Percentiles rank a stretch among this genome's conserved stretches.
Evolutionary conservation across 2,113 vertebrate species (phyloP).

Genomic region (Loxodonta africana): DNA sequence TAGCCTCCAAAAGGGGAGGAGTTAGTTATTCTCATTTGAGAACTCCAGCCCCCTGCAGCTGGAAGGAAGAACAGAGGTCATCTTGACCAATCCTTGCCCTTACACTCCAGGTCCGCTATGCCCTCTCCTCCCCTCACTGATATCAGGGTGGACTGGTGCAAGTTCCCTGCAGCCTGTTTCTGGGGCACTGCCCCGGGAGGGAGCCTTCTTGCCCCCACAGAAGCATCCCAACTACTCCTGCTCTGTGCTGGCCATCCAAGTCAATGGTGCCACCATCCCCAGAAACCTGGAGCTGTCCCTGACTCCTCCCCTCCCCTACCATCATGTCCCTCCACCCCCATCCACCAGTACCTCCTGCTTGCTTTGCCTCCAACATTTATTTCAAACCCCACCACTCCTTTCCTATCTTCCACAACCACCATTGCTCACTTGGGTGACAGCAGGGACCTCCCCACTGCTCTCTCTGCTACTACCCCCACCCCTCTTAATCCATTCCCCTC

Average conservation of each 20-base stretch:
- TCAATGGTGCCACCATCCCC: background rate
- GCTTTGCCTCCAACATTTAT: background rate
- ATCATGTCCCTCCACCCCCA: accelerated
- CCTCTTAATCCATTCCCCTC: background rate
- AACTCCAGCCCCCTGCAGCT: background rate
- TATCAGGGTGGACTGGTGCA: background rate
- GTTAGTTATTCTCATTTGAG: background rate
- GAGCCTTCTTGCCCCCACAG: no score
- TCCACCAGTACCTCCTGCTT: background rate
- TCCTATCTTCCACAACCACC: background rate
- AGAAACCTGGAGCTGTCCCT: background rate
- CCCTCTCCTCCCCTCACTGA: background rate
- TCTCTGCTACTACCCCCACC: background rate
- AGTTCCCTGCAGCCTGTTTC: background rate
- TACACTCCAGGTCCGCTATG: background rate
- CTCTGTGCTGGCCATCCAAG: background rate
- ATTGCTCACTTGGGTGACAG: background rate
- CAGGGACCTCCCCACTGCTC: background rate
- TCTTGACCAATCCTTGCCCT: background rate
- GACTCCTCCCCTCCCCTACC: background rate
- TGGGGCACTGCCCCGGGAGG: background rate
- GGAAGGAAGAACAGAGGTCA: no score
- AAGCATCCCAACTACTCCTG: background rate
- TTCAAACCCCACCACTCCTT: background rate
- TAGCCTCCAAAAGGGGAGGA: background rate